Percentiles rank a stretch among this genome's conserved stretches.
Conservation (phyloP, 2,113 vertebrate genomes). For the Prochilodus magdalenae region DNA sequence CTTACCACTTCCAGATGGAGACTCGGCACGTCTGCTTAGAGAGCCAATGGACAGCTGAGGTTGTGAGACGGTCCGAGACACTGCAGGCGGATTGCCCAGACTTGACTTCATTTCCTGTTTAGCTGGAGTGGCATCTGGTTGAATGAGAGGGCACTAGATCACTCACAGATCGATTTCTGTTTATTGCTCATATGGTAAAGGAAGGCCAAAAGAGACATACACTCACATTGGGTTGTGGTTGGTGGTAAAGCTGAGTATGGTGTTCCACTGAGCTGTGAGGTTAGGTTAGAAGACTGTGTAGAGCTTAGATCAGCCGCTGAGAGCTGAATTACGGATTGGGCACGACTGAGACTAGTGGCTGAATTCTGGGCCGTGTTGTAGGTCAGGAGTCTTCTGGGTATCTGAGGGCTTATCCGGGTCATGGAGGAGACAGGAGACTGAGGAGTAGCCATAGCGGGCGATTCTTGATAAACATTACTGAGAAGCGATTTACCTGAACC, state of each 20-base stretch:
- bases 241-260: background rate
- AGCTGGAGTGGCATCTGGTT: conserved; percentile 3
- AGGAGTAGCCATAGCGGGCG: background rate
- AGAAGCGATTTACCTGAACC: conserved; percentile 6
- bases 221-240: background rate
- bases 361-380: background rate
- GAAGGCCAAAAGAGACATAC: background rate
- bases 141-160: background rate
- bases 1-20: conserved; percentile 40
- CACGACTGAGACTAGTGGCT: background rate
- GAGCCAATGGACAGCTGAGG: conserved; percentile 14
- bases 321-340: background rate
- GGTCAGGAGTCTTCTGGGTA: conserved; percentile 12
- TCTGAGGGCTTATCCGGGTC: conserved; percentile 17
- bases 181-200: background rate
- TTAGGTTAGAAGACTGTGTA: conserved; percentile 9
- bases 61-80: background rate
- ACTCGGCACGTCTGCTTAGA: conserved; percentile 25
- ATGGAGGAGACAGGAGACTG: conserved; percentile 18
- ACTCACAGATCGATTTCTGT: background rate
- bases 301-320: background rate
- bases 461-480: conserved; percentile 4
- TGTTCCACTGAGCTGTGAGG: background rate
- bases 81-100: background rate
- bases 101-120: conserved; percentile 19